Percentiles rank a stretch among this genome's conserved stretches.
These are phyloP conservation scores for Dione juno DNA, from an alignment of 2,888 invertebrate species.

Conservation along the genomic window DNA sequence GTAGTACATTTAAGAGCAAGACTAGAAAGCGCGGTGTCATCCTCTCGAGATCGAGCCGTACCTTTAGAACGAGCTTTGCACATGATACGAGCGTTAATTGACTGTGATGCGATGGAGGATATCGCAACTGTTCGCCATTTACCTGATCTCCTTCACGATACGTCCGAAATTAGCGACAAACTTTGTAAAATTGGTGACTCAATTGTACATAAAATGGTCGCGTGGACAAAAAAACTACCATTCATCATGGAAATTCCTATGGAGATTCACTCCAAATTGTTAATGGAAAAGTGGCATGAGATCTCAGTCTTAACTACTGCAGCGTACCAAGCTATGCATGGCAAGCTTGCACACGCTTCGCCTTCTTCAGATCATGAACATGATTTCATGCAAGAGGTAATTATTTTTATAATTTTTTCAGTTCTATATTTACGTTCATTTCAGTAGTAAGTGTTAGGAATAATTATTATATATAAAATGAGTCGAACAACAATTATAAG, in stretches of 20 bases:
- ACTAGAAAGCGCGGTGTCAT: constrained; percentile 93
- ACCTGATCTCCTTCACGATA: constrained; percentile 94
- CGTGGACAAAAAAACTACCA: constrained; percentile 99
- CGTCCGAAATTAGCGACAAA: constrained; percentile 95
- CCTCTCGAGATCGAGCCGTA: constrained; percentile 91
- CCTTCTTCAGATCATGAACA: constrained; percentile 85
- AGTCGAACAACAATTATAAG: not conserved
- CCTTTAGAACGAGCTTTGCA: constrained; percentile 92
- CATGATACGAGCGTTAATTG: constrained; percentile 96
- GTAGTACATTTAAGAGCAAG: constrained; percentile 93
- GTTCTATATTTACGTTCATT: not conserved
- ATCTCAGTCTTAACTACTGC: constrained; percentile 96
- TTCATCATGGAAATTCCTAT: constrained; percentile 98
- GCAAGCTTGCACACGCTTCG: constrained; percentile 79
- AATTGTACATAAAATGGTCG: constrained; percentile 98
- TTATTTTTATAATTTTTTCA: constrained; percentile 43
- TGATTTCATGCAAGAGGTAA: constrained; percentile 94
- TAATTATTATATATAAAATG: not conserved
- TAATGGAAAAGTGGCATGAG: constrained; percentile 99
- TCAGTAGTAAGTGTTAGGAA: not conserved
- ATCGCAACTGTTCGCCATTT: constrained; percentile 96
- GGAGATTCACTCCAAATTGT: constrained; percentile 96
- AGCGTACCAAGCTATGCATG: constrained; percentile 96
- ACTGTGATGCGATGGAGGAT: constrained; percentile 98
- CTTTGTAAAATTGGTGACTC: constrained; percentile 98